Percentiles rank a stretch among this genome's conserved stretches.
Conservation (phyloP, 2,113 vertebrate species). For the Ellobius talpinus region DNA sequence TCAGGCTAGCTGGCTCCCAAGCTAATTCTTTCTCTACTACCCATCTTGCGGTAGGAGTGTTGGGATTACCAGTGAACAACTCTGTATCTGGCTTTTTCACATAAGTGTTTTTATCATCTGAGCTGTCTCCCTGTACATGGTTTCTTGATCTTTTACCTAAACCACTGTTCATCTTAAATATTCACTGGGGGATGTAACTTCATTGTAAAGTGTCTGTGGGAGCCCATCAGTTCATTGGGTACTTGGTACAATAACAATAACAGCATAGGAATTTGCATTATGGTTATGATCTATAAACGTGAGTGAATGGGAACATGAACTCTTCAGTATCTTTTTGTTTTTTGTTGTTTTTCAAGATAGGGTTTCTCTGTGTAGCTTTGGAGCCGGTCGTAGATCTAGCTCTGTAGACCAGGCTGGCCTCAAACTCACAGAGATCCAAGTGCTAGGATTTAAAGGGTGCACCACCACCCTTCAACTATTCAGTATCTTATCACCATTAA, state of each 20-base stretch:
- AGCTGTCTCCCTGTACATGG: background rate
- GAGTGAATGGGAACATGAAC: background rate
- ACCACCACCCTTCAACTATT: background rate
- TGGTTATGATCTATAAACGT: background rate
- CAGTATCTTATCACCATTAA: background rate
- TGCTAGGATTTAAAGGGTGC: too few species aligned
- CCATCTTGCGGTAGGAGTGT: rapidly evolving
- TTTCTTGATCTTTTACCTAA: background rate
- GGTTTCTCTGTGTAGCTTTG: too few species aligned
- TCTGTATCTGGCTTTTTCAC: background rate
- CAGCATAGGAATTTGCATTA: background rate
- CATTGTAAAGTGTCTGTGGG: background rate
- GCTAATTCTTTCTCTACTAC: background rate
- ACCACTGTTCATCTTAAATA: background rate
- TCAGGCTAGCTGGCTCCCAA: background rate
- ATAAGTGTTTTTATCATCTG: background rate
- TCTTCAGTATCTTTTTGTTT: background rate
- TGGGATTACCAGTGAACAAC: background rate
- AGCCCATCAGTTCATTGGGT: background rate
- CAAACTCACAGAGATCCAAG: too few species aligned
- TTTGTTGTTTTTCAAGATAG: too few species aligned
- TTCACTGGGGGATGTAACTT: background rate
- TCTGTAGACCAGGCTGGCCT: too few species aligned
- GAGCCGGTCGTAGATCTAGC: too few species aligned
- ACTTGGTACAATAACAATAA: background rate